Evolutionary conservation across 2,888 invertebrate species (phyloP).

Genomic region (Unio pictorum): DNA sequence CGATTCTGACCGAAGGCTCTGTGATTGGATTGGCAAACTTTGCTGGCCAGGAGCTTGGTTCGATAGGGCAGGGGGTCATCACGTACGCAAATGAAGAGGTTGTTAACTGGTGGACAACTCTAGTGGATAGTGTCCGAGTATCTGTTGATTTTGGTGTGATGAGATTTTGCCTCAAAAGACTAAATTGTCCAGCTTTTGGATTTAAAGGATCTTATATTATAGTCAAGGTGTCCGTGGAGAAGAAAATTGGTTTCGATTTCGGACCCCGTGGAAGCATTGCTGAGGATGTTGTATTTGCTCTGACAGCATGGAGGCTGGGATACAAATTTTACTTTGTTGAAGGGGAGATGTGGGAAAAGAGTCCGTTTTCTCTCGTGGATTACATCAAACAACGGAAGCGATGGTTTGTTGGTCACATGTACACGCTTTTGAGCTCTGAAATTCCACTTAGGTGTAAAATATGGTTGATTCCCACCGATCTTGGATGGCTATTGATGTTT

Average conservation of each 20-base stretch:
- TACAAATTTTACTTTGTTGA: constrained; percentile 37
- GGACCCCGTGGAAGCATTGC: constrained; percentile 44
- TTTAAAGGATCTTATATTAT: constrained; percentile 43
- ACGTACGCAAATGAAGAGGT: constrained; percentile 40
- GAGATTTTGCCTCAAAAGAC: constrained; percentile 30
- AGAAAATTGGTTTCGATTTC: constrained; percentile 38
- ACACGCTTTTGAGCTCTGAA: constrained; percentile 24
- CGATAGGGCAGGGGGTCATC: constrained; percentile 39
- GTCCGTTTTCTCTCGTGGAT: constrained; percentile 36
- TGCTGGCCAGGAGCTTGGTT: constrained; percentile 25
- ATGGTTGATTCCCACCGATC: constrained; percentile 35
- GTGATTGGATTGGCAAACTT: constrained; percentile 38
- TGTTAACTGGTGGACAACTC: constrained; percentile 40
- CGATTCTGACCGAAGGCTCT: constrained; percentile 30
- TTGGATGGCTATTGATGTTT: constrained; percentile 34
- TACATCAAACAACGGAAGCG: constrained; percentile 37
- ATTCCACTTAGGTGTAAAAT: constrained; percentile 37
- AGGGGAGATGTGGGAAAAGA: constrained; percentile 42
- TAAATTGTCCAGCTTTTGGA: constrained; percentile 36
- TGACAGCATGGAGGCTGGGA: constrained; percentile 33
- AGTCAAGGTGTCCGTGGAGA: constrained; percentile 30
- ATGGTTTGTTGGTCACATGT: constrained; percentile 41
- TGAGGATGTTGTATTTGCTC: constrained; percentile 38
- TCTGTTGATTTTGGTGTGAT: constrained; percentile 39
- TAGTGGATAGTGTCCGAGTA: constrained; percentile 37